Evolutionary conservation across 23 tunicate genomes (phyloP).

Genomic region (Styela clava): DNA sequence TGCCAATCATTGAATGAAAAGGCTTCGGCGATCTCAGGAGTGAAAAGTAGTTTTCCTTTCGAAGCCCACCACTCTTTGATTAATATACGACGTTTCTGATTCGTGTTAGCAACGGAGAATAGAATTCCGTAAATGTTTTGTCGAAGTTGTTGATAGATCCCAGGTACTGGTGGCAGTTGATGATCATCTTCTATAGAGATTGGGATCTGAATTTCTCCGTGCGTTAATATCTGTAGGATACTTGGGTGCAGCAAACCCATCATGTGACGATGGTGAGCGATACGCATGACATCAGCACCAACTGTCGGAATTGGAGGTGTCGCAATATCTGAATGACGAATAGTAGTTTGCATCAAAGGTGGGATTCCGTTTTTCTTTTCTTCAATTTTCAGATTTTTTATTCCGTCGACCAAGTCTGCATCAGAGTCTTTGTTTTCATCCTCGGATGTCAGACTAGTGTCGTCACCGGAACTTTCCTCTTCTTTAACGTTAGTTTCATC

Average conservation of each 20-base stretch:
- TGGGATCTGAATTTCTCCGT: conserved; percentile 37
- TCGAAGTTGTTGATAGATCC: conserved; percentile 37
- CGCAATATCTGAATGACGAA: not conserved
- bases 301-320: conserved; percentile 7
- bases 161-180: conserved; percentile 24
- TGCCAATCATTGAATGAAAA: conserved; percentile 34
- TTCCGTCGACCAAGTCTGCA: not conserved
- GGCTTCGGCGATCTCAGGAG: conserved; percentile 39
- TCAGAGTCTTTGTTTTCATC: not conserved
- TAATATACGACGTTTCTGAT: not conserved
- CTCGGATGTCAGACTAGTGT: not conserved
- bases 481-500: not conserved
- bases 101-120: conserved; percentile 30
- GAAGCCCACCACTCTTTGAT: conserved; percentile 45
- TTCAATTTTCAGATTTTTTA: not conserved
- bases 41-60: conserved; percentile 14
- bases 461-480: not conserved
- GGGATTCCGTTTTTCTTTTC: conserved; percentile 1
- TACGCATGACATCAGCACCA: conserved; percentile 20
- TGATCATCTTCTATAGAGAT: conserved; percentile 38
- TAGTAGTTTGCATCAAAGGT: conserved; percentile 3
- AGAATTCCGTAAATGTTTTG: conserved; percentile 53
- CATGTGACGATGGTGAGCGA: conserved; percentile 17
- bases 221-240: not conserved
- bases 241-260: conserved; percentile 25